Base-by-base conservation (phyloP, 2,888 invertebrate species). In the Diploptera punctata region DNA sequence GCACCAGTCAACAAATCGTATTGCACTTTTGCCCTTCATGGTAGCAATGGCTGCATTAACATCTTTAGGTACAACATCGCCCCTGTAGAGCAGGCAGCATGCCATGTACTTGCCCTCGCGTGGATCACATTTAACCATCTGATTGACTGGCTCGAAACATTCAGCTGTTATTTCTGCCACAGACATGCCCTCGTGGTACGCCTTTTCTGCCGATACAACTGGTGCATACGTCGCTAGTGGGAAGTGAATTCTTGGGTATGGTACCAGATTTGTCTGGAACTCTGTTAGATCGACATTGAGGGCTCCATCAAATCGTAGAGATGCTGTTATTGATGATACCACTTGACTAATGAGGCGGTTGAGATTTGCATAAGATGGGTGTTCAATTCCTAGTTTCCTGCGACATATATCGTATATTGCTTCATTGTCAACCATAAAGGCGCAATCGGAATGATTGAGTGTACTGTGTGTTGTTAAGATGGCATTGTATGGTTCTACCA, bases 221-320 rank as follows among this genome's bases (percentile, higher is more conserved):
- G 70, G 70, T 24, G 70, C 61, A 19, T 70, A 70, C 2, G 70
- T 44, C 4, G 62, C 13, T 38, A 38, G 38, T 38, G 95, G 95
- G 82, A 94, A 96, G 82, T 97, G 97, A 77, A 97, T 97, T 70
- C 97, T 86, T 0, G 97, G 97, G 82, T 94, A 97, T 0, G 97
- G 97, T 68, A 96, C 94, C 76, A 95, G 83, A 84, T 95, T 95
- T 1, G 94, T 95, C 85, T 96, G 96, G 84, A 95, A 96, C 84
- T 96, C 96, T 38, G 93, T 94, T 68, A 96, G 85, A 81, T 96
- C 95, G 76, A 87, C 86, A 74, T 87, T 87, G 72, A 86, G 81
- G 4, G 86, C 86, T 38, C 95, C 95, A 79, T 93, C 93, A 81
- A 95, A 95, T 65, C 95, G 87, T 75, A 95, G 83, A 38, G 94